Percentiles rank a stretch among this genome's conserved stretches.
Evolutionary conservation across 2,797 vertebrate species (phyloP).

Genomic region (Danio jaintianensis): DNA sequence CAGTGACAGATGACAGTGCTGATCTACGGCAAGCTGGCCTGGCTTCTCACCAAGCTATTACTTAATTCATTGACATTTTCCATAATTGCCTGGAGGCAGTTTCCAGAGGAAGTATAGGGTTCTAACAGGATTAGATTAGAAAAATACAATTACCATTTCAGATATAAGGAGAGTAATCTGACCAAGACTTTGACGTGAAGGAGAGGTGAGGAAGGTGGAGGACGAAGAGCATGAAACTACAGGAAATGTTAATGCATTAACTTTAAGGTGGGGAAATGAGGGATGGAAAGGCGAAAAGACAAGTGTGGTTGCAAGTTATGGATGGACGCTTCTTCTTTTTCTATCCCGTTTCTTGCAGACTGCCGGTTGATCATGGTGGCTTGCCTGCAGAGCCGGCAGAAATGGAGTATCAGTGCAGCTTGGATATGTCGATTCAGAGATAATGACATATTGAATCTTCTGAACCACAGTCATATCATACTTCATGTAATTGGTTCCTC

Average conservation of each 20-base stretch:
- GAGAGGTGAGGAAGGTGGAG: constrained; percentile 25
- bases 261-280: constrained; percentile 51
- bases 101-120: constrained; percentile 72
- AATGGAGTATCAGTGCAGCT: constrained; percentile 72
- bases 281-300: constrained; percentile 33
- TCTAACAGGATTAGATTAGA: constrained; percentile 82
- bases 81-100: constrained; percentile 81
- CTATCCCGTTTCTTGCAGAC: constrained; percentile 48
- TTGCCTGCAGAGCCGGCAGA: constrained; percentile 72
- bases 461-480: constrained; percentile 86
- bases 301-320: constrained; percentile 58
- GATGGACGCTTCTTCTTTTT: constrained; percentile 58
- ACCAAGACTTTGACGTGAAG: constrained; percentile 57
- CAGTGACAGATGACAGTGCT: constrained; percentile 79
- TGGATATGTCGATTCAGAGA: constrained; percentile 89
- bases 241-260: constrained; percentile 59
- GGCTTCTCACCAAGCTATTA: constrained; percentile 80
- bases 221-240: constrained; percentile 34
- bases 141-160: constrained; percentile 82
- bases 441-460: constrained; percentile 93
- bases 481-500: constrained; percentile 91
- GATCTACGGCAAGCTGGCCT: constrained; percentile 74
- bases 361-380: constrained; percentile 71
- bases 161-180: constrained; percentile 73
- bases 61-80: constrained; percentile 85